Evolutionary conservation across 1,140 invertebrate genomes (phyloP), one percentile per base, ranked within the genome.

Genomic region (Drosophila nigrodunni): DNA sequence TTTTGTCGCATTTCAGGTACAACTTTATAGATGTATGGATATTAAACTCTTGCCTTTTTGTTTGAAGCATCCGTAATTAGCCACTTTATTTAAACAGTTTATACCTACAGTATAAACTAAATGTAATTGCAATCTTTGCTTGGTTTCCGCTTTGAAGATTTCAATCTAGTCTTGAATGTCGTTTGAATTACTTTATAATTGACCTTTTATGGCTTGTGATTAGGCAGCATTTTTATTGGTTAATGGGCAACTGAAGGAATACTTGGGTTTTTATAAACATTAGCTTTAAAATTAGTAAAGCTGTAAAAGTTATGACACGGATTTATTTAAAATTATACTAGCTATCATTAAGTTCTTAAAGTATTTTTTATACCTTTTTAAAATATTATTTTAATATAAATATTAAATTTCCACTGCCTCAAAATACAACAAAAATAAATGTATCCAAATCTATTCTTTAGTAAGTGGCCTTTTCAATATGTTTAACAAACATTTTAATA

Each of bases 41-140:
- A 62, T 50, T 68, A 41, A 57, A 25, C 52, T 60, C 46, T 25
- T 64, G 50, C 41, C 50, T 55, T 10, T 30, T 78, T 62, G 21
- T 49, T 35, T 34, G 3, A 5, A 0, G 3, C 25, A 49, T 18
- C 8, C 47, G 25, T 68, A 86, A 81, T 80, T 78, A 54, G 41
- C 46, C 34, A 60, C 21, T 61, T 78, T 71, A 43, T 62, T 13
- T 59, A 68, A 25, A 46, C 21, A 50, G 13, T 37, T 34, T 11
- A 49, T 11, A 49, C 25, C 52, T 47, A 15, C 7, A 62, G 44
- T n/a, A 58, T 57, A 58, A 66, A 34, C 67, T 71, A 47, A 82
- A 60, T 41, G 39, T 78, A 85, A 74, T 74, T 69, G 41, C 65
- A 55, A 60, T 3, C 21, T 47, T 52, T 37, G n/a, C 10, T 64